Base-by-base conservation (phyloP, 2,888 invertebrate genomes). In the Dorcus parallelipipedus region DNA sequence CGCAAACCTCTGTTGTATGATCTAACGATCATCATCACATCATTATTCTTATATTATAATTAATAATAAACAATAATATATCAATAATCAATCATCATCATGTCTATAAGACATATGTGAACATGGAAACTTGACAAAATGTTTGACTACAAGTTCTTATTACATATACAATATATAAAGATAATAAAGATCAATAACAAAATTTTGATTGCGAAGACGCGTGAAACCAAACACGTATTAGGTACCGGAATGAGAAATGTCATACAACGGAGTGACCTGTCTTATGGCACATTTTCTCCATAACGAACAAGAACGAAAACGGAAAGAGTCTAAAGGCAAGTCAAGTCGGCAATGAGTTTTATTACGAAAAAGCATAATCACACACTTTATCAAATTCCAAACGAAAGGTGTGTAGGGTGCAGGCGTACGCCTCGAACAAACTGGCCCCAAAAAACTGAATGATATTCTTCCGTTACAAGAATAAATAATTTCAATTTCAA, bases 21-120 rank as follows among this genome's bases (percentile, higher is more conserved):
- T 86, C 85, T 73, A 83, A 81, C 81, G 85, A 85, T 84, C 85
- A 84, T 85, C 78, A 85, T 86, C 85, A 86, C 86, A 85, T 85
- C 84, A 85, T 85, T 85, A 86, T 70, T 69, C 60, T 64, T 62
- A 60, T 65, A 74, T 76, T 76, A 77, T 76, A 77, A 77, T 77
- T 76, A 78, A 77, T 76, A 76, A 76, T 77, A 78, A 78, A 77
- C 75, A 78, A 78, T 77, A 77, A 76, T 78, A 77, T 78, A 77
- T 77, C 76, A 76, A 76, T 76, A 74, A 73, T 70, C 69, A 68
- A 71, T 75, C 64, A 67, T 66, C 63, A 65, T 64, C 71, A 76
- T 76, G 76, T 77, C 76, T 74, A 73, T 73, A 71, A 76, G 76
- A 76, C 76, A 76, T 71, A 75, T 70, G 75, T 76, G 76, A 76